Percentiles rank a stretch among this genome's conserved stretches.
Conservation (phyloP, 2,888 invertebrate genomes). For the Phymatocera aterrima region DNA sequence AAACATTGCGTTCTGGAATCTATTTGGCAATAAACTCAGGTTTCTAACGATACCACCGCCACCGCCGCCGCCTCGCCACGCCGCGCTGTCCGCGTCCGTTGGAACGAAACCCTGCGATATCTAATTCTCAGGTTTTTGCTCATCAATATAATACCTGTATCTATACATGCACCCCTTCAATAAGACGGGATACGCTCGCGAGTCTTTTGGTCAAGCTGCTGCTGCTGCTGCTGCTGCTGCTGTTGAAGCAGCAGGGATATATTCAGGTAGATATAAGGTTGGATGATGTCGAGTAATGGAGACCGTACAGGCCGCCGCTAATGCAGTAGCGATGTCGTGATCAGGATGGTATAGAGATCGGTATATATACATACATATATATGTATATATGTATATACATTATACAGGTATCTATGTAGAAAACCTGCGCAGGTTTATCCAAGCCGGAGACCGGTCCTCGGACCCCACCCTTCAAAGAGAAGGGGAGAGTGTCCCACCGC, state of each 20-base stretch:
- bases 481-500: neutral
- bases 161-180: neutral
- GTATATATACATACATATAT: too few species aligned
- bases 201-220: too few species aligned
- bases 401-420: slow-evolving; percentile 1
- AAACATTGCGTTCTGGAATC: too few species aligned
- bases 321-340: slow-evolving; percentile 74
- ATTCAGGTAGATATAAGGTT: slow-evolving; percentile 67
- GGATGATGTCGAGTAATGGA: slow-evolving; percentile 68
- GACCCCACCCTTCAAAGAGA: neutral
- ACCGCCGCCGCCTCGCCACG: neutral
- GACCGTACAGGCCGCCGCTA: slow-evolving; percentile 72
- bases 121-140: neutral
- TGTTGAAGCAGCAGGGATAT: neutral
- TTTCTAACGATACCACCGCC: neutral
- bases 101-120: neutral
- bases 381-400: too few species aligned
- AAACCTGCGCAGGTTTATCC: neutral
- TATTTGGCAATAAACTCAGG: too few species aligned
- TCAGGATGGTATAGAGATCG: slow-evolving; percentile 39
- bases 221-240: too few species aligned
- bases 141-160: neutral
- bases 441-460: slow-evolving; percentile 21
- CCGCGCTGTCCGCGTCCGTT: slow-evolving; percentile 9
- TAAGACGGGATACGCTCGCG: too few species aligned